A percentile compares a stretch with the other conserved stretches of the same genome.
These are phyloP conservation scores for Cryptotermes secundus DNA, from an alignment of 1,140 invertebrate genomes.

Conservation along the genomic window DNA sequence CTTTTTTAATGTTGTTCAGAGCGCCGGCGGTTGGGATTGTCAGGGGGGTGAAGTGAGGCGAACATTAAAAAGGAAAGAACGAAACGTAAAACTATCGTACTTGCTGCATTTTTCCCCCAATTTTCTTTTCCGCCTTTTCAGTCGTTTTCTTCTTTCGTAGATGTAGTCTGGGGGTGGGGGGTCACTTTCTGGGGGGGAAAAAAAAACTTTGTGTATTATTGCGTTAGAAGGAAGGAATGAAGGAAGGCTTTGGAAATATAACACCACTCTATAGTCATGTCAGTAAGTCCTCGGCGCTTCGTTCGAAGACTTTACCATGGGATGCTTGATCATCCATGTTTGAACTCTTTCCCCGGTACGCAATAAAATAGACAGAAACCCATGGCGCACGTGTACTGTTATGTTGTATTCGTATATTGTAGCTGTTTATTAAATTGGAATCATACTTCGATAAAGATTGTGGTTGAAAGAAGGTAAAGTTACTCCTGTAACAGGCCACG, in stretches of 20 bases:
- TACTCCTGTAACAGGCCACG: too few species aligned
- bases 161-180: neutral
- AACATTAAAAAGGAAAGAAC: neutral
- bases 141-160: neutral
- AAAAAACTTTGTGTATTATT: neutral
- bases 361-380: neutral
- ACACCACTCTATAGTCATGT: neutral
- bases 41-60: neutral
- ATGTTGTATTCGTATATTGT: too few species aligned
- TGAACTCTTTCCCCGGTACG: neutral
- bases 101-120: neutral
- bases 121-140: too few species aligned
- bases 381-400: too few species aligned
- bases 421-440: too few species aligned
- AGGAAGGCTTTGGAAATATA: neutral
- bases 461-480: too few species aligned
- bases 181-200: neutral
- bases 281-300: neutral
- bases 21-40: neutral
- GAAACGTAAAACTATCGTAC: constrained; percentile 3
- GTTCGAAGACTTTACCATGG: neutral
- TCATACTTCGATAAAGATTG: too few species aligned
- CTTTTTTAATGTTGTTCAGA: neutral
- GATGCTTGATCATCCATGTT: too few species aligned
- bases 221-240: neutral